Evolutionary conservation across 2,888 invertebrate species (phyloP).

Genomic region (Tenodera sinensis): DNA sequence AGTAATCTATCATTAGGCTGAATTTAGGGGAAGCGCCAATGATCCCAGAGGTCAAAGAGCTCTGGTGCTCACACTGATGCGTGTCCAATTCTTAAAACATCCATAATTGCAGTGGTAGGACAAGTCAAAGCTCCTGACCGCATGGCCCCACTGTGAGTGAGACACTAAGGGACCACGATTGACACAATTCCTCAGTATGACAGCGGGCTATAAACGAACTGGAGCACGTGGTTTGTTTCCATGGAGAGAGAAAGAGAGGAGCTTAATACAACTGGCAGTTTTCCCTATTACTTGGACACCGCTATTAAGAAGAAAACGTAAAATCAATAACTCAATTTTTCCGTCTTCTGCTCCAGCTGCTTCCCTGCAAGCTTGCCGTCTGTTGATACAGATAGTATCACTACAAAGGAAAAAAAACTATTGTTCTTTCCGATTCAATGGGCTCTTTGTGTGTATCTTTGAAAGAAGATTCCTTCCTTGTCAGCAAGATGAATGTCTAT

Average conservation of each 20-base stretch:
- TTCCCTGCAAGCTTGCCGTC: not conserved
- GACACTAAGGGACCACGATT: not conserved
- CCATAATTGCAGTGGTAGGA: too few species aligned
- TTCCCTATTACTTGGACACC: not conserved
- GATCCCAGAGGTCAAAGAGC: too few species aligned
- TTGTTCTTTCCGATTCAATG: constrained; percentile 27
- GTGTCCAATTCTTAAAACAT: too few species aligned
- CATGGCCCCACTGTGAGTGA: too few species aligned
- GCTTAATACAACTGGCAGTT: not conserved
- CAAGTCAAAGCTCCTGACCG: too few species aligned
- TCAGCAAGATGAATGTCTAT: constrained; percentile 24
- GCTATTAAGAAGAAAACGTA: not conserved
- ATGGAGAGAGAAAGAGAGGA: too few species aligned
- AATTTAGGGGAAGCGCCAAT: too few species aligned
- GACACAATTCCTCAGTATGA: not conserved
- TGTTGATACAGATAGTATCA: constrained; percentile 21
- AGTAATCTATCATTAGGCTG: too few species aligned
- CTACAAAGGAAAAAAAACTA: constrained; percentile 22
- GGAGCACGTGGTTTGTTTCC: not conserved
- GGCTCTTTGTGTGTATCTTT: constrained; percentile 19
- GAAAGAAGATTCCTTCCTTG: constrained; percentile 16
- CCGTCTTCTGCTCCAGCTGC: not conserved
- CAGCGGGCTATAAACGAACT: not conserved
- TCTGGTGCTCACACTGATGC: too few species aligned
- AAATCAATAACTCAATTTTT: constrained; percentile 13